A percentile compares a stretch with the other conserved stretches of the same genome.
Conservation (phyloP, 2,113 vertebrate species). For the Centropus unirufus region DNA sequence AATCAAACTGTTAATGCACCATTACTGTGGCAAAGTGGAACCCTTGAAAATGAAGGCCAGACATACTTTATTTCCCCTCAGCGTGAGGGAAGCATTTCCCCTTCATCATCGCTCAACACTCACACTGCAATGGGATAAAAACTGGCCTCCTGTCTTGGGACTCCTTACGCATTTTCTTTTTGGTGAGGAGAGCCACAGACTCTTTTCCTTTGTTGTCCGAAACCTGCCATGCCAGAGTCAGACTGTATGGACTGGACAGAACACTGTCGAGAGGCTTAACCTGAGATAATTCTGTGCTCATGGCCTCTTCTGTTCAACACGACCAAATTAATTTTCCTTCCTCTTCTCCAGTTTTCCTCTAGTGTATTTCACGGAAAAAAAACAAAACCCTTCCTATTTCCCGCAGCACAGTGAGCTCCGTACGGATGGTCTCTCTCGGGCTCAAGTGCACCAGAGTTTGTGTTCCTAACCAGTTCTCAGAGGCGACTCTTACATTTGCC, state of each 20-base stretch:
- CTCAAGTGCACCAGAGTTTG: background rate
- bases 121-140: rapidly evolving
- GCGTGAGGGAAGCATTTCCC: background rate
- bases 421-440: background rate
- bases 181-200: background rate
- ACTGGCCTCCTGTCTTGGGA: background rate
- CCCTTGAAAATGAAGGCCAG: background rate
- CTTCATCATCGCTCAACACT: background rate
- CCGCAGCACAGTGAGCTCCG: background rate
- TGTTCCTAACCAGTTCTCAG: background rate
- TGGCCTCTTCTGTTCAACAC: background rate
- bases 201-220: background rate
- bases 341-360: background rate
- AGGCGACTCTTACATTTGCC: conserved; percentile 16
- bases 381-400: background rate
- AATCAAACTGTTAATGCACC: conserved; percentile 45
- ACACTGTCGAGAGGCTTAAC: background rate
- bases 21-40: background rate
- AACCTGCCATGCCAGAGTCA: background rate
- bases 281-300: background rate
- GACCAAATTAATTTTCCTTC: background rate
- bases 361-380: background rate
- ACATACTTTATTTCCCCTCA: background rate
- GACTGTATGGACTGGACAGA: too few species aligned
- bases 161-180: background rate